Evolutionary conservation across 1,140 invertebrate species (phyloP).

Genomic region (Pachypeltis micranthus): DNA sequence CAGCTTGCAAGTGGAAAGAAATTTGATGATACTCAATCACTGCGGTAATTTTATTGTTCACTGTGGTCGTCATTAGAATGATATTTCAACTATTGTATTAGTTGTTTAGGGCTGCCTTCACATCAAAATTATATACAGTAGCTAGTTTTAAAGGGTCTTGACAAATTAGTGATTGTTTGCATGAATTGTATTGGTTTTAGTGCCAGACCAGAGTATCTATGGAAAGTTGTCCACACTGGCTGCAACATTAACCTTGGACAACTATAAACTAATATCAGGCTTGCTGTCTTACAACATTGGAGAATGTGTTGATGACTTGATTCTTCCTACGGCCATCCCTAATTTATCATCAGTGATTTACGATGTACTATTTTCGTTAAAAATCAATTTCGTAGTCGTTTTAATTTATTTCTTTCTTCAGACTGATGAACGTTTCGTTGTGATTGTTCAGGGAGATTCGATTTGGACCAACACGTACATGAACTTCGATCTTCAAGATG

Average conservation of each 20-base stretch:
- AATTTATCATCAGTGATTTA: constrained; percentile 13
- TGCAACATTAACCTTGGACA: constrained; percentile 65
- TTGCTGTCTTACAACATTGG: constrained; percentile 85
- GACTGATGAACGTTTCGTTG: not conserved
- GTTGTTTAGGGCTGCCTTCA: too few relatives aligned
- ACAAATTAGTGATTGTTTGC: too few relatives aligned
- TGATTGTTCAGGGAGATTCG: constrained; percentile 23
- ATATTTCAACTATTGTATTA: too few relatives aligned
- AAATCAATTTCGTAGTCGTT: not conserved
- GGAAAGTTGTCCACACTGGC: constrained; percentile 77
- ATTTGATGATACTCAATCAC: constrained; percentile 60
- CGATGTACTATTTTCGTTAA: constrained; percentile 2
- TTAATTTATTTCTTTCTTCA: not conserved
- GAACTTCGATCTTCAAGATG: constrained; percentile 75
- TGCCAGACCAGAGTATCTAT: constrained; percentile 75
- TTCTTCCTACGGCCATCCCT: constrained; percentile 17
- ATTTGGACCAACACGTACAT: constrained; percentile 68
- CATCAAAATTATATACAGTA: too few relatives aligned
- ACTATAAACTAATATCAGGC: constrained; percentile 81
- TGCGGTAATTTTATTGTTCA: too few relatives aligned
- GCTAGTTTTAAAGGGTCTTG: too few relatives aligned
- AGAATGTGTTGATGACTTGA: constrained; percentile 64
- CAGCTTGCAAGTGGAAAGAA: constrained; percentile 67
- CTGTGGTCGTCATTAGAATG: too few relatives aligned
- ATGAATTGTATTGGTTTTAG: too few relatives aligned